Base-by-base conservation (phyloP, 1,140 invertebrate species). In the Nasonia giraulti region DNA sequence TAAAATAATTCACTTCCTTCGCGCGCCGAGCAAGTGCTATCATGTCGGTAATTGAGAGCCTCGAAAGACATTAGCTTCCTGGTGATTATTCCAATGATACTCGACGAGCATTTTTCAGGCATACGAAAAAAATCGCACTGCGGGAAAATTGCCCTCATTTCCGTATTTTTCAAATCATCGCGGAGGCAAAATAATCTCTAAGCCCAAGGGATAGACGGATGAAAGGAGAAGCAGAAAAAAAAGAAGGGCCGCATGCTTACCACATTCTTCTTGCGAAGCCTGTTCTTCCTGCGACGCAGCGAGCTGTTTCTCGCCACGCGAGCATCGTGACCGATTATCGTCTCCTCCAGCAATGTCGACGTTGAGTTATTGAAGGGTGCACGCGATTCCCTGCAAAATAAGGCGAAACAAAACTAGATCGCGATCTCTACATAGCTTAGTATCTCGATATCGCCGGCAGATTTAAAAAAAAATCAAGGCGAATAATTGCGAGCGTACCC, bases 201-300 rank as follows among this genome's bases (percentile, higher is more conserved):
- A 31, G 68, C 68, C 74, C 2, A 40, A 75, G 74, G 33, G 31
- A 75, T 33, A 75, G 37, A 20, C 37, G 33, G 47, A 17, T 3
- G 37, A 74, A 44, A 69, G 12, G 20, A 74, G 68, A 68, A 10
- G 10, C 10, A 12, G 40, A 40, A 69, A 27, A 27, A 69, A 17
- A 27, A 20, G 23, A 44, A 77, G 37, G 55, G 40, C 1, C 20
- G 55, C 62, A 40, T 81, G 89, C 91, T 92, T 90, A 95, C 94
- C 91, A 93, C 80, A 84, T 91, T 92, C 89, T 94, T 94, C 90
- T 94, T 95, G 87, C 96, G 95, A 80, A 96, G 92, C 88, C 95
- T 95, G 78, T 96, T 93, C 85, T 96, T 95, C 87, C 95, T 95
- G 50, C 96, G 94, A 11, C 96, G 93, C 71, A 96, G 91, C 12